Percentiles rank a stretch among this genome's conserved stretches.
Conservation (phyloP, 2,888 invertebrate genomes). For the Pollenia amentaria region DNA sequence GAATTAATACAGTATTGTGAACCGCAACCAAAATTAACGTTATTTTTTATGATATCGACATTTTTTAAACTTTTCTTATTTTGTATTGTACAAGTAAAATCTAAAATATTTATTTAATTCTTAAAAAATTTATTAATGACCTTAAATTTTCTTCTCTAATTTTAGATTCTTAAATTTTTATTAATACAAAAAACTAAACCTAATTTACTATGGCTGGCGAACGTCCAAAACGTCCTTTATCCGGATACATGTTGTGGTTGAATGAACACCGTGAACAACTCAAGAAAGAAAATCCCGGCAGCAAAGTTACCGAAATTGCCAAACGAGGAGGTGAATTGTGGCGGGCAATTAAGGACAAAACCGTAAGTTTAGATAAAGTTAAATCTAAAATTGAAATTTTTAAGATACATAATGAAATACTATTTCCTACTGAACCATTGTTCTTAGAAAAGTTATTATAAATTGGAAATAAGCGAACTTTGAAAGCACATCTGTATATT, state of each 20-base stretch:
- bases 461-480: no score
- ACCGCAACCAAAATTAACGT: no score
- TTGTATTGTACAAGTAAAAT: no score
- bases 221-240: conserved; percentile 97
- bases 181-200: conserved; percentile 25
- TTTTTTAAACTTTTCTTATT: no score
- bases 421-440: no score
- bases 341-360: conserved; percentile 95
- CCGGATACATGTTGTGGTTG: conserved; percentile 98
- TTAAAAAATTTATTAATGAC: neutral
- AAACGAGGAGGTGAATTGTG: conserved; percentile 98
- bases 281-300: conserved; percentile 95
- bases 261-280: conserved; percentile 94
- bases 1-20: no score
- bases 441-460: no score
- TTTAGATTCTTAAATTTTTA: conserved; percentile 35
- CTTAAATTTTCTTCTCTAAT: neutral
- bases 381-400: neutral
- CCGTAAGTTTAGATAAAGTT: conserved; percentile 85
- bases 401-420: neutral
- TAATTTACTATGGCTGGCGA: conserved; percentile 88
- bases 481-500: no score
- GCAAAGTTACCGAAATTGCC: conserved; percentile 95
- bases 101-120: neutral
- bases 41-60: no score